Base-by-base conservation (phyloP, 2,888 invertebrate species). In the Cataglyphis cursor region DNA sequence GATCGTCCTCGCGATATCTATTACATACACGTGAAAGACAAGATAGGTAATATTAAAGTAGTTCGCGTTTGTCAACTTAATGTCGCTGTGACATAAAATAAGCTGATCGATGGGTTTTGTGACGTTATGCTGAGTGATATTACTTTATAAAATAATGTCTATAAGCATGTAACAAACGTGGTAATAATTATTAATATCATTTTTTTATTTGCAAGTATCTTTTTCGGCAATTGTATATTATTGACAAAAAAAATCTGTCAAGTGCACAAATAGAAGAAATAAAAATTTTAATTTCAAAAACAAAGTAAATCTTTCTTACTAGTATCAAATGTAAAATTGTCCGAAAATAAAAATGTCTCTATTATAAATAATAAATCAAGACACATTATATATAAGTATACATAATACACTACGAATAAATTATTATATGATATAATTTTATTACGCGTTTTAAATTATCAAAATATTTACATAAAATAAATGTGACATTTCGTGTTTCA, bases 21-120 rank as follows among this genome's bases (percentile, higher is more conserved):
- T 86, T 81, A 65, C 57, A 62, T 65, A 82, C 85, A 85, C 78
- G 84, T 64, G 28, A 85, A 21, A 85, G 78, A 65, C 64, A 64
- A 64, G 82, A 64, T 75, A 57, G 81, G 66, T 83, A 86, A 87
- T 90, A 88, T 87, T 85, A 88, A 87, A 89, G 85, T 88, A 89
- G 84, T 83, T 78, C 83, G 74, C 85, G 86, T 91, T 87, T 91
- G 90, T 91, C 88, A 88, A 91, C 83, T 86, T 87, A 88, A 86
- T 85, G 80, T 73, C 48, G 57, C 59, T 38, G 48, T 74, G 80
- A 75, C 66, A 73, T 81, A 82, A 66, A 87, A 84, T 81, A 78
- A 70, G 57, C 84, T 89, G 91, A 90, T 90, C 90, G 91, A 90
- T 91, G 87, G 74, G 82, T 57, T 62, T 73, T 51, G 48, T 51